Evolutionary conservation across 2,113 vertebrate species (phyloP), one percentile per base, ranked within the genome.

Genomic region (Amia ocellicauda): DNA sequence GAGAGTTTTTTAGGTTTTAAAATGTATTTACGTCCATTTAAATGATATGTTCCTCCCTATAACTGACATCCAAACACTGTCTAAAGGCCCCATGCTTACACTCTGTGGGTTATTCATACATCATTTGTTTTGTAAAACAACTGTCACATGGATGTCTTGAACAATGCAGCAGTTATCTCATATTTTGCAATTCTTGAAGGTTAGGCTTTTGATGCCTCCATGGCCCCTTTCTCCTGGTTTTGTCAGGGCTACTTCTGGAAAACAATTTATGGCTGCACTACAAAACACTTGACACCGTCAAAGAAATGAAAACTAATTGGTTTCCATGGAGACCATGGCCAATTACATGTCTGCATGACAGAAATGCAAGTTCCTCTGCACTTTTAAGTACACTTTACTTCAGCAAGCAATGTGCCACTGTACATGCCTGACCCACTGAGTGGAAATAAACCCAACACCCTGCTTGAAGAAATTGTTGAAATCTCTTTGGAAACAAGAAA

Each of bases 221-320:
- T 72, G 70, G 45, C 52, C 73, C 60, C 69, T 69, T 68, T 42
- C 67, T 70, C 55, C 61, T 43, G 62, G 54, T 80, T 87, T 77
- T 72, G 72, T 79, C 59, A 2, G 10, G 40, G 67, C 75, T 75
- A 85, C 85, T 85, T 74, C 64, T 74, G 75, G 78, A 82, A 75
- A 79, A 79, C 78, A 82, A 73, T 82, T 85, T 87, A 81, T 72
- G 79, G 80, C 79, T 59, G 60, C 45, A 27, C 60, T 66, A 63
- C 71, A 70, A 61, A 61, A 60, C 61, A 70, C 64, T 67, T 63
- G 55, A 60, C 43, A 60, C 67, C 61, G 80, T 85, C 80, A 83
- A 58, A 81, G 73, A 81, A 88, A 89, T 83, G 80, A 84, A 86
- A 88, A 77, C 87, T 86, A 88, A 89, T 85, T 86, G 83, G 84